Evolutionary conservation across 2,797 vertebrate genomes (phyloP).

Genomic region (Phoeniculus purpureus): DNA sequence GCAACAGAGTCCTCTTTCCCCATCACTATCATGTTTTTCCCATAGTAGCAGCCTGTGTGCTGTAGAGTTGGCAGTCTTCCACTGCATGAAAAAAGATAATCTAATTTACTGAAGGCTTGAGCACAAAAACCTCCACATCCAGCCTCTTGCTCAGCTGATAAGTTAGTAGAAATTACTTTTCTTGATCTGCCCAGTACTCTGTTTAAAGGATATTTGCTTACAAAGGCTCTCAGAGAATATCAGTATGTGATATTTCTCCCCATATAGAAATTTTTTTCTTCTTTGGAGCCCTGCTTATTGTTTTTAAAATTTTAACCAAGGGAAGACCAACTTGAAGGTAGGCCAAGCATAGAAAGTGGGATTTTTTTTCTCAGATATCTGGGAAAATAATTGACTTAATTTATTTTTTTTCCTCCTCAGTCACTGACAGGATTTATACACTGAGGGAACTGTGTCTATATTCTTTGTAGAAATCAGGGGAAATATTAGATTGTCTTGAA

Average conservation of each 20-base stretch:
- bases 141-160: background rate
- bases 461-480: background rate
- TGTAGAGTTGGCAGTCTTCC: background rate
- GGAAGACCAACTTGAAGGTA: background rate
- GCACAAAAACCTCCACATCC: background rate
- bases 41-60: background rate
- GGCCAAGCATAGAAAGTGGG: background rate
- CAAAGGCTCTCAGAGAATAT: background rate
- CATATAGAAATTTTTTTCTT: background rate
- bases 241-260: background rate
- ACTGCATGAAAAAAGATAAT: background rate
- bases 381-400: background rate
- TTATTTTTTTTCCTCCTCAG: rapidly evolving
- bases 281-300: background rate
- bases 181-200: background rate
- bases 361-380: background rate
- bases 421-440: background rate
- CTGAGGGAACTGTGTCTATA: background rate
- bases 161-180: background rate
- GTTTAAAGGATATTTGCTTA: background rate
- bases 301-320: background rate
- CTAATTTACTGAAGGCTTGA: background rate
- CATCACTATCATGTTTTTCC: background rate
- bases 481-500: background rate
- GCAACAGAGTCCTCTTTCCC: background rate